Evolutionary conservation across 2,888 invertebrate species (phyloP), one percentile per base, ranked within the genome.

Genomic region (Gari tellinella): DNA sequence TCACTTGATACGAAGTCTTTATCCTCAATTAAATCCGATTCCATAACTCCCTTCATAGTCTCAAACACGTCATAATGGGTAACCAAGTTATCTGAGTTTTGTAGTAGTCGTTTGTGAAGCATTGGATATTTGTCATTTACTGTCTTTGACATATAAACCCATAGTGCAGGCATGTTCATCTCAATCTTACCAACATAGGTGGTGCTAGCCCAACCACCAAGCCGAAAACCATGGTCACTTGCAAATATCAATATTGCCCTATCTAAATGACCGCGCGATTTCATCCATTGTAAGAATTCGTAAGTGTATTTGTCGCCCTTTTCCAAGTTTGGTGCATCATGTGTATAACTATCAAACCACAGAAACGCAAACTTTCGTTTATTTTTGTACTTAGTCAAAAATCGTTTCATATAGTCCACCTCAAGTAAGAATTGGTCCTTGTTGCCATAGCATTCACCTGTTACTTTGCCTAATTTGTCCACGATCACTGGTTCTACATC

Each of bases 21-120:
- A 10, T 8, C 14, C 3, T 38, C 19, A 14, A n/a, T 41, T 23
- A 41, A 55, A 40, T 65, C 61, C 7, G 53, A 37, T 10, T 77
- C 61, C 19, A 77, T 65, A 23, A 97, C 92, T 90, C 97, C 95
- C 15, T 93, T 77, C 58, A 98, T 91, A 0, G 97, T 97, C 75
- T 95, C 95, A 90, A 97, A 95, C 8, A 97, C 92, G 91, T 97
- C 97, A 89, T 94, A 97, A 0, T 96, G 96, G 0, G 96, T 96
- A 0, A 96, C 95, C 21, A 97, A 93, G 60, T 95, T 82, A n/a
- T 86, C 72, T 0, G 94, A 92, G 90, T 97, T 97, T 41, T 88
- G 90, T 72, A 92, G 92, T 43, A 97, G 91, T 91, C 95, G 96
- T 0, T 92, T 88, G 78, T 94, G 93, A 0, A 95, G 95, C 12